A percentile compares a stretch with the other conserved stretches of the same genome.
These are phyloP conservation scores for Percopsis omiscomaycus DNA, from an alignment of 2,797 vertebrate genomes.

Conservation along the genomic window DNA sequence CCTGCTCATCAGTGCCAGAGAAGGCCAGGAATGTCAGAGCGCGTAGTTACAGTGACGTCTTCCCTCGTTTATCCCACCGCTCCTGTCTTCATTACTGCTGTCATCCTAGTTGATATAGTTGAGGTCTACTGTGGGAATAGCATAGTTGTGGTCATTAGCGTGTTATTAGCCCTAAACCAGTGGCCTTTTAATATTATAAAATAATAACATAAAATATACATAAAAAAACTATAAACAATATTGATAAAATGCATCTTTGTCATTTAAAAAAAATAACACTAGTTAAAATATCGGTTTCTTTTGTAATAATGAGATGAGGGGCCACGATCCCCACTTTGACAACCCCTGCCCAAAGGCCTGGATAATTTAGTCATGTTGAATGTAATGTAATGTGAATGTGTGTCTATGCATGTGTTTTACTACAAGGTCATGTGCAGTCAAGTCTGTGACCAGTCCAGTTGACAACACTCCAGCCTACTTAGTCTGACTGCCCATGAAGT, in stretches of 20 bases:
- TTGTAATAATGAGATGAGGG: too few relatives aligned
- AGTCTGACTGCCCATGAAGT: slow-evolving; percentile 43
- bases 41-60: slow-evolving; percentile 32
- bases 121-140: neutral
- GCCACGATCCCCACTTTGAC: too few relatives aligned
- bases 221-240: too few relatives aligned
- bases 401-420: slow-evolving; percentile 9
- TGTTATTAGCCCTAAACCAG: slow-evolving; percentile 11
- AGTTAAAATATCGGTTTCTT: too few relatives aligned
- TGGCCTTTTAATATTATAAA: neutral
- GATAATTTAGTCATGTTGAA: neutral
- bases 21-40: slow-evolving; percentile 70
- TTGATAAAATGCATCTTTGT: too few relatives aligned
- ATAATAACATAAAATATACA: too few relatives aligned
- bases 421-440: neutral
- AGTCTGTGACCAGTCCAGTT: slow-evolving; percentile 5
- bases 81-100: neutral
- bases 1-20: slow-evolving; percentile 57
- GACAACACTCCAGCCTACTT: slow-evolving; percentile 28
- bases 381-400: neutral
- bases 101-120: neutral
- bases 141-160: slow-evolving; percentile 11
- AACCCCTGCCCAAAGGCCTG: too few relatives aligned
- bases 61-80: neutral
- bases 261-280: too few relatives aligned